Percentiles rank a stretch among this genome's conserved stretches.
phyloP scores from a whole-genome alignment of 2,888 invertebrate species.

The Callyntrura sp. region DNA sequence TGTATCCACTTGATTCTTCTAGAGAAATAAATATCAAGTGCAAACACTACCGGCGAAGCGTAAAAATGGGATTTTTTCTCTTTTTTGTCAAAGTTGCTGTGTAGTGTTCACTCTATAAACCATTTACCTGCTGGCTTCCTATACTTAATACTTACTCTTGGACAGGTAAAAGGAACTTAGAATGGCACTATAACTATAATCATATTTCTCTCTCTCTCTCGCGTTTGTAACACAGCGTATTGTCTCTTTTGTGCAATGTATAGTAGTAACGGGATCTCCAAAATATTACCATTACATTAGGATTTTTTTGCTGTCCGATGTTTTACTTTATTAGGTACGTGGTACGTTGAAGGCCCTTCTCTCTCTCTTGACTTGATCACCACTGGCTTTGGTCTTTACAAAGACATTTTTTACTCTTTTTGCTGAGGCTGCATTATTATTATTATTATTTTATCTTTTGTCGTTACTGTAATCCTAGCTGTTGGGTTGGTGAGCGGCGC shows the following conservation, averaged over 20 bases:
- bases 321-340: not conserved
- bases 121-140: too few relatives aligned
- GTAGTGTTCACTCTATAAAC: too few relatives aligned
- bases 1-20: slow-evolving; percentile 11
- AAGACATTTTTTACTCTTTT: not conserved
- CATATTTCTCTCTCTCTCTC: slow-evolving; percentile 1
- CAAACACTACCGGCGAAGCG: not conserved
- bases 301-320: not conserved
- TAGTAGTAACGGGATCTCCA: slow-evolving; percentile 32
- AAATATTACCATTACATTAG: slow-evolving; percentile 38
- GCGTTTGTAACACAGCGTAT: not conserved
- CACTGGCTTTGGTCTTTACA: not conserved
- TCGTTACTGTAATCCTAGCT: slow-evolving; percentile 51
- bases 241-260: not conserved
- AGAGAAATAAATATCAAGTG: slow-evolving; percentile 25
- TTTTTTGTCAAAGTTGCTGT: not conserved
- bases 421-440: slow-evolving; percentile 1
- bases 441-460: not conserved
- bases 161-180: too few relatives aligned
- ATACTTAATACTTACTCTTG: too few relatives aligned
- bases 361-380: not conserved
- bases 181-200: slow-evolving; percentile 24
- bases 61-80: slow-evolving; percentile 10
- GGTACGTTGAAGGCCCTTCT: not conserved
- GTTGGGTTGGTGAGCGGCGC: not conserved